These are phyloP conservation scores for Drosophila sproati DNA, from an alignment of 1,140 invertebrate species.

Conservation along the genomic window DNA sequence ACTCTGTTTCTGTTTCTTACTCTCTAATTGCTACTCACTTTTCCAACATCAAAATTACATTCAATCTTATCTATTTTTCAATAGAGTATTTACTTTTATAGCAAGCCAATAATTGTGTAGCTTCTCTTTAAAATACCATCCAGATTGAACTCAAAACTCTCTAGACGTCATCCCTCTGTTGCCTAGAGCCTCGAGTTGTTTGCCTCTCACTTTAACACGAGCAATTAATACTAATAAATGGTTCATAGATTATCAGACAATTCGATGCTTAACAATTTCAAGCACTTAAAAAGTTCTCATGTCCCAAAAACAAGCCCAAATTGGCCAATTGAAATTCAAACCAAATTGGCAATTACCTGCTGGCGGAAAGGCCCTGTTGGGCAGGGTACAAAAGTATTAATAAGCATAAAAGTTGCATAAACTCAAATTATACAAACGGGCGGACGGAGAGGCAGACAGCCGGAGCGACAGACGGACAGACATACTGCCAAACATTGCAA, in stretches of 20 bases:
- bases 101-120: too few relatives aligned
- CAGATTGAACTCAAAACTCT: too few relatives aligned
- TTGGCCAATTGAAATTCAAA: conserved; percentile 55
- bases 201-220: not conserved
- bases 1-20: too few relatives aligned
- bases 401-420: conserved; percentile 70
- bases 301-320: conserved; percentile 27
- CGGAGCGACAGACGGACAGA: conserved; percentile 19
- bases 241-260: conserved; percentile 9
- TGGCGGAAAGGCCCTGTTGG: not conserved
- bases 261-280: conserved; percentile 24
- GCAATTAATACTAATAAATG: not conserved
- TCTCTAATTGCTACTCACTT: too few relatives aligned
- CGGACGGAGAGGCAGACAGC: conserved; percentile 6
- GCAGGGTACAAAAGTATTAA: conserved; percentile 49
- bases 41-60: too few relatives aligned
- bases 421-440: conserved; percentile 56
- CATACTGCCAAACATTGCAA: conserved; percentile 50
- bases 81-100: too few relatives aligned
- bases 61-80: too few relatives aligned
- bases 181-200: too few relatives aligned
- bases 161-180: too few relatives aligned
- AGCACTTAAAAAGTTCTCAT: conserved; percentile 21
- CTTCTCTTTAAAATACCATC: too few relatives aligned
- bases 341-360: conserved; percentile 51